phyloP scores from a whole-genome alignment of 2,888 invertebrate genomes.

The Dryadula phaetusa region DNA sequence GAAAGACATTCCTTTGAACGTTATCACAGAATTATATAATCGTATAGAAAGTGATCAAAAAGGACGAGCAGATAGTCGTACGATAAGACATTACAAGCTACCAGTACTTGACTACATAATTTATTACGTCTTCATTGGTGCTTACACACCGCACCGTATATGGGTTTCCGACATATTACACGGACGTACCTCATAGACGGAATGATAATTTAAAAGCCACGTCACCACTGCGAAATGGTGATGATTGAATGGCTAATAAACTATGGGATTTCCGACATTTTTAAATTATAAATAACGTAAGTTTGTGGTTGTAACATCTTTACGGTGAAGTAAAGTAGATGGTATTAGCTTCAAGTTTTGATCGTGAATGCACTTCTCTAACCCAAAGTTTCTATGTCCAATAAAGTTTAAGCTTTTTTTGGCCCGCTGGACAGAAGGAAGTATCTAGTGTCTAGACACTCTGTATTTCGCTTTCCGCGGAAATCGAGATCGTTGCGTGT shows the following conservation, averaged over 20 bases:
- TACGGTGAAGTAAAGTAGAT: not conserved
- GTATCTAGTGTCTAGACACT: too few species aligned
- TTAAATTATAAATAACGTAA: not conserved
- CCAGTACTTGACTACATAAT: conserved; percentile 25
- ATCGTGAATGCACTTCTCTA: too few species aligned
- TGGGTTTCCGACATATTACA: conserved; percentile 44
- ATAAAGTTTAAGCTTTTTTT: too few species aligned
- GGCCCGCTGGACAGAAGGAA: too few species aligned
- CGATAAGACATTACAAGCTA: conserved; percentile 24
- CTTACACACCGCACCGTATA: conserved; percentile 39
- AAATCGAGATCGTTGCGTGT: too few species aligned
- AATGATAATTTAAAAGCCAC: not conserved
- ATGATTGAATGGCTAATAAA: conserved; percentile 2
- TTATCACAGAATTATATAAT: conserved; percentile 23
- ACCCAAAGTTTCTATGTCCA: too few species aligned
- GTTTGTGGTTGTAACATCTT: not conserved
- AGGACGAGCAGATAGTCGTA: conserved; percentile 12
- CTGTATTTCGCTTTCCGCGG: too few species aligned
- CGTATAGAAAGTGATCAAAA: conserved; percentile 28
- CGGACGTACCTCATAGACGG: conserved; percentile 13
- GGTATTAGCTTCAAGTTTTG: too few species aligned
- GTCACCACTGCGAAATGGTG: conserved; percentile 3
- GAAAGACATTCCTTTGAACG: conserved; percentile 5
- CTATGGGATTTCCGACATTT: not conserved
- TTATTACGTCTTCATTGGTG: conserved; percentile 37